These are phyloP conservation scores for Centrocercus urophasianus DNA, from an alignment of 2,113 vertebrate genomes.

Conservation along the genomic window DNA sequence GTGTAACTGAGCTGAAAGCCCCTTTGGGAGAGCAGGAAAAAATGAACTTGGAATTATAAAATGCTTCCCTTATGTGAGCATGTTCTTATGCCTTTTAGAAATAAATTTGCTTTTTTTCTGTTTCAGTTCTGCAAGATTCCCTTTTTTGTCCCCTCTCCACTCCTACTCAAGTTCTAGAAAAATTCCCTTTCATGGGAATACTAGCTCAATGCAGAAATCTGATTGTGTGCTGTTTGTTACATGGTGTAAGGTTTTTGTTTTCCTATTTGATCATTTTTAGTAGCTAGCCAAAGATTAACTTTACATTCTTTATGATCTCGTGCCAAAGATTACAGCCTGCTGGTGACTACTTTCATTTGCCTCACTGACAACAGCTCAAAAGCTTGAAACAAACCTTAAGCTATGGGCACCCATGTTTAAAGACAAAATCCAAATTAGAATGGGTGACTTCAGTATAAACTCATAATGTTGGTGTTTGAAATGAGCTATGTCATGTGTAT, in stretches of 20 bases:
- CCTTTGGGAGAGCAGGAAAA: neutral
- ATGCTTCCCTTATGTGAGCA: neutral
- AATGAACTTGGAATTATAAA: neutral
- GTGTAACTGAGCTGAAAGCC: neutral
- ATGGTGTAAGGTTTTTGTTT: neutral
- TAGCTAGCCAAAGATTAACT: neutral
- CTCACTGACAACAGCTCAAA: neutral
- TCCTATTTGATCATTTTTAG: neutral
- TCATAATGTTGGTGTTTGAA: neutral
- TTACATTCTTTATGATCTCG: neutral
- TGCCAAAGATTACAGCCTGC: neutral
- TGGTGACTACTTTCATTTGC: neutral
- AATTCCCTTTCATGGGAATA: neutral
- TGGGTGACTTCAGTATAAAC: neutral
- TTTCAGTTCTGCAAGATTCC: neutral
- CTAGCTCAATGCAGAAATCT: neutral
- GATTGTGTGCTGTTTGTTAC: neutral
- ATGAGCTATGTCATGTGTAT: neutral
- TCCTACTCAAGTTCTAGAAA: neutral
- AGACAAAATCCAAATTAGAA: neutral
- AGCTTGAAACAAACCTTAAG: neutral
- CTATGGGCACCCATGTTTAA: neutral
- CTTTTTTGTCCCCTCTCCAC: neutral
- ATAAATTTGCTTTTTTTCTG: neutral
- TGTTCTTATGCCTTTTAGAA: neutral